phyloP scores from a whole-genome alignment of 2,888 invertebrate genomes.

The Trachelus iudaicus region DNA sequence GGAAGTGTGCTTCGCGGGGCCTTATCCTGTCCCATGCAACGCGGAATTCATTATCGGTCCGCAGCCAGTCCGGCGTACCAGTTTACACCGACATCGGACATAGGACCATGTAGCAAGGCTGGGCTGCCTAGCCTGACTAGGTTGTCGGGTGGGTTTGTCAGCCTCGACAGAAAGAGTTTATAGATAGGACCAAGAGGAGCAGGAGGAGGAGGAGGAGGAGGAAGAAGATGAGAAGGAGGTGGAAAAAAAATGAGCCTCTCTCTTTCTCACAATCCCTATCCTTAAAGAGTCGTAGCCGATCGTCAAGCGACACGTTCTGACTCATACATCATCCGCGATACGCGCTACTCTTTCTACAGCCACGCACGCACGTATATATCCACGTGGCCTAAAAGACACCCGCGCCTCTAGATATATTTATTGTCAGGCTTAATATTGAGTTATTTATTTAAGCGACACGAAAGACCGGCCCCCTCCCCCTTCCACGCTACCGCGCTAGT shows the following conservation, averaged over 20 bases:
- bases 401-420: not conserved
- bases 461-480: not conserved
- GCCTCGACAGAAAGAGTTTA: conserved; percentile 8
- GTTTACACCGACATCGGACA: not conserved
- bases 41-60: not conserved
- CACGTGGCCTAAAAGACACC: not conserved
- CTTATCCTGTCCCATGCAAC: not conserved
- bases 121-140: not conserved
- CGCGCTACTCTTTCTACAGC: not conserved
- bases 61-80: not conserved
- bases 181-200: conserved; percentile 6
- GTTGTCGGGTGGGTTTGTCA: not conserved
- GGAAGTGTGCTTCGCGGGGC: not conserved
- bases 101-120: not conserved
- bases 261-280: conserved; percentile 18
- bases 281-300: not conserved
- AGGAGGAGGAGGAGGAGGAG: conserved; percentile 7
- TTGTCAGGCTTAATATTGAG: not conserved
- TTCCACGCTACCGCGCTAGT: not conserved
- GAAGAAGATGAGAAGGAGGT: conserved; percentile 8
- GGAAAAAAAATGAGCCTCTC: conserved; percentile 1
- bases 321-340: not conserved
- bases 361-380: not conserved
- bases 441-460: not conserved
- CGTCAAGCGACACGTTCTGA: not conserved